A percentile compares a stretch with the other conserved stretches of the same genome.
Conservation (phyloP, 2,113 vertebrate species). For the Archocentrus centrarchus region DNA sequence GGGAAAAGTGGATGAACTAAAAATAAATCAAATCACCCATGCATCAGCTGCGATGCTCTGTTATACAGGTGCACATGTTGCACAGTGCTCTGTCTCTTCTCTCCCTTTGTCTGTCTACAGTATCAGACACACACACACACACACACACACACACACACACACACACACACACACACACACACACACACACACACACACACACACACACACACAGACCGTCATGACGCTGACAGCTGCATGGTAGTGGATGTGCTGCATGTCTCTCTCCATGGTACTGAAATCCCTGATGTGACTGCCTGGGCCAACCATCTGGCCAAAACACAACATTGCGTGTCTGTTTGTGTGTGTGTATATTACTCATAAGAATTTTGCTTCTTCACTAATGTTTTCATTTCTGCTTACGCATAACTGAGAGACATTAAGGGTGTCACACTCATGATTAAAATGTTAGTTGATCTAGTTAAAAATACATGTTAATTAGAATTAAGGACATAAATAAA, state of each 20-base stretch:
- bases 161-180: not conserved
- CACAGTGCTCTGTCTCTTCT: not conserved
- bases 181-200: too few species aligned
- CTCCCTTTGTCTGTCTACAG: not conserved
- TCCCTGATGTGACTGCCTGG: conserved; percentile 15
- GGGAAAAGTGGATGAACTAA: not conserved
- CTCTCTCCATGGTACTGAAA: conserved; percentile 80
- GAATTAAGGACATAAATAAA: not conserved
- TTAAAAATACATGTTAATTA: not conserved
- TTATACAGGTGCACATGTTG: not conserved
- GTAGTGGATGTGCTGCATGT: conserved; percentile 15
- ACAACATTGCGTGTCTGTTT: not conserved
- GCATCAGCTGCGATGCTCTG: not conserved
- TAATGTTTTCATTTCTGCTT: conserved; percentile 21
- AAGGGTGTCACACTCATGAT: rapidly evolving
- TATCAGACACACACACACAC: not conserved
- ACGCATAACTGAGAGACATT: conserved; percentile 3
- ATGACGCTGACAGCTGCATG: conserved; percentile 31
- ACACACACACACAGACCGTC: not conserved
- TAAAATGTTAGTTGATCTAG: not conserved
- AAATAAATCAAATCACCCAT: not conserved
- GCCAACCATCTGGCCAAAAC: conserved; percentile 50
- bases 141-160: not conserved
- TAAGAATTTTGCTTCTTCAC: conserved; percentile 2
- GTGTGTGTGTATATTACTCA: not conserved